Base-by-base conservation (phyloP, 2,797 vertebrate genomes). In the Otolemur crassicaudatus region DNA sequence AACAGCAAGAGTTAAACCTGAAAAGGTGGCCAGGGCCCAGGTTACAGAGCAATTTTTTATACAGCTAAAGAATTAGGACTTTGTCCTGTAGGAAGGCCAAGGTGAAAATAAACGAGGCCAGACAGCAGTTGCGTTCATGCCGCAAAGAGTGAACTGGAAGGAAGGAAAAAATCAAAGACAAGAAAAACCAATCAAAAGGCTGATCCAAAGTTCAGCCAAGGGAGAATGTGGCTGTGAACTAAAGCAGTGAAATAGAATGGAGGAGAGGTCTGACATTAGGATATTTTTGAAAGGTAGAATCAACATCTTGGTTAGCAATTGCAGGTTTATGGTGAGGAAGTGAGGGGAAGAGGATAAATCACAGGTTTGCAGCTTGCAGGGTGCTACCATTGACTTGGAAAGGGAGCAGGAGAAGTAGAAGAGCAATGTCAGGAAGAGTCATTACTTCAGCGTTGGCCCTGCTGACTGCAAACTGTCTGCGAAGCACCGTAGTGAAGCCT, bases 101-200 rank as follows among this genome's bases (percentile, higher is more conserved):
- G 76, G n/a, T 84, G 87, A 96, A 94, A 93, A 92, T 49, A 91
- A 86, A 49, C n/a, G 61, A 91, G 73, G 90, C 23, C 49, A 60
- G 17, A 61, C 0, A 75, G 40, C 56, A 56, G 2, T n/a, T n/a
- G 20, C 16, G 3, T 19, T 40, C 46, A 80, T 72, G 61, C 29
- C 14, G 12, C 27, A 67, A 43, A n/a, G 53, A 29, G 9, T 23
- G 9, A 58, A 29, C 34, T n/a, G 20, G 13, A 67, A 67, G 49
- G 31, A 87, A 7, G 40, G 10, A 67, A 91, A 91, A 53, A 76
- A 40, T 0, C 17, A 3, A 58, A 79, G 34, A 43, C 14, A 84
- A 81, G 61, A 86, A 77, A 80, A 25, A 37, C 5, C 61, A 31
- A n/a, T 1, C 16, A 16, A 89, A 86, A 87, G 43, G 10, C 60